These are phyloP conservation scores for Lytechinus variegatus DNA, from an alignment of 35 echinoderm and acorn worm genomes.

Conservation along the genomic window DNA sequence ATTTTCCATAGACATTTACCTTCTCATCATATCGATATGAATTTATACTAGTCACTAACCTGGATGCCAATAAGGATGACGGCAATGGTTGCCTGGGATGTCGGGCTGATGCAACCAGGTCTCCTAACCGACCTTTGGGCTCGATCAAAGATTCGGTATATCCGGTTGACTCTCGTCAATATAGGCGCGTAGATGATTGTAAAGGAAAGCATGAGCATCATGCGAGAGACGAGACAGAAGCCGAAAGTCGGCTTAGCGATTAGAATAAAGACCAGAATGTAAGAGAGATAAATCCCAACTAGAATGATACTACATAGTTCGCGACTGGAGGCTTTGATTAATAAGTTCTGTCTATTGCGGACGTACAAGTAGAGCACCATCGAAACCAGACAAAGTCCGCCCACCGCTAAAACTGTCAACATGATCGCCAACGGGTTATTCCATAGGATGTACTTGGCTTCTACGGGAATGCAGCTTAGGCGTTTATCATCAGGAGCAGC, in stretches of 20 bases:
- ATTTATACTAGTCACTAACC: slow-evolving; percentile 41
- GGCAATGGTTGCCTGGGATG: slow-evolving; percentile 76
- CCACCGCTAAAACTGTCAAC: slow-evolving; percentile 11
- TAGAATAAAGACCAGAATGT: slow-evolving; percentile 51
- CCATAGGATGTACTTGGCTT: slow-evolving; percentile 3
- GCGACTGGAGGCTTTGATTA: slow-evolving; percentile 90
- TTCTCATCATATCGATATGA: too few species aligned
- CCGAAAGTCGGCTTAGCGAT: slow-evolving; percentile 49
- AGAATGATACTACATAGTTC: slow-evolving; percentile 86
- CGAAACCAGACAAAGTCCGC: slow-evolving; percentile 15
- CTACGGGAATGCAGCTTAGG: slow-evolving; percentile 21
- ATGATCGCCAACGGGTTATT: slow-evolving; percentile 42
- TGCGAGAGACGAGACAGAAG: slow-evolving; percentile 59
- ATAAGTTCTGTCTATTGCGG: slow-evolving; percentile 44
- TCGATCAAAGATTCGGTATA: slow-evolving; percentile 82
- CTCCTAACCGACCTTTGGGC: slow-evolving; percentile 66
- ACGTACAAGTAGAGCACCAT: slow-evolving; percentile 49
- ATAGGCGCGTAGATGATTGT: slow-evolving; percentile 79
- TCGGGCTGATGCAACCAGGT: slow-evolving; percentile 80
- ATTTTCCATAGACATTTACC: too few species aligned
- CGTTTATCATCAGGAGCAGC: slow-evolving; percentile 34
- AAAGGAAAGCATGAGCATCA: slow-evolving; percentile 63
- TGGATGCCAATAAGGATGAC: slow-evolving; percentile 59
- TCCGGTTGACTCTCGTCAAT: slow-evolving; percentile 67
- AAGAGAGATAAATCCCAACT: slow-evolving; percentile 72